Evolutionary conservation across 2,888 invertebrate genomes (phyloP).

Genomic region (Spodoptera picta): DNA sequence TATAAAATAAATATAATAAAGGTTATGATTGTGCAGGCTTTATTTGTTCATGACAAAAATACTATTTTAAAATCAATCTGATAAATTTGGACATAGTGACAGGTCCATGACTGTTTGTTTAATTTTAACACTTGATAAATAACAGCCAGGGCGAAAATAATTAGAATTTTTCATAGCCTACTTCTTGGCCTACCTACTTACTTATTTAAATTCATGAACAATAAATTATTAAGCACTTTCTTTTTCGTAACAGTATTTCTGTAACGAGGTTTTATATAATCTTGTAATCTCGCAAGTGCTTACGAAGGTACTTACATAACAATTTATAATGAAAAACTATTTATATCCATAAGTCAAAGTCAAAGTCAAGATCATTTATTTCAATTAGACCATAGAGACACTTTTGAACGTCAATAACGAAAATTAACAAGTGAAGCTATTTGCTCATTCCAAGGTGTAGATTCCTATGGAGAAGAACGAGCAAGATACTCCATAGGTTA

Average conservation of each 20-base stretch:
- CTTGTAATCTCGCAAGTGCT: too few species aligned
- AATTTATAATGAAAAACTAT: too few species aligned
- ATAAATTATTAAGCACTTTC: slow-evolving; percentile 4
- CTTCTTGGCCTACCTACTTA: neutral
- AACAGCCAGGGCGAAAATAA: slow-evolving; percentile 42
- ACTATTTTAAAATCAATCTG: slow-evolving; percentile 63
- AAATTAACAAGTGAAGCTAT: too few species aligned
- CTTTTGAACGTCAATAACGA: too few species aligned
- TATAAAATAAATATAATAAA: slow-evolving; percentile 47
- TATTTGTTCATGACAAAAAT: slow-evolving; percentile 67
- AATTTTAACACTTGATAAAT: slow-evolving; percentile 27
- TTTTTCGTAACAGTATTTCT: neutral
- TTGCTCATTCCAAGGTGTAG: too few species aligned
- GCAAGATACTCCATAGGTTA: too few species aligned
- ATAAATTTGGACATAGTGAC: slow-evolving; percentile 72
- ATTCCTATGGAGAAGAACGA: too few species aligned
- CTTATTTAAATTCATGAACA: slow-evolving; percentile 15
- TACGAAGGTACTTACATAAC: too few species aligned
- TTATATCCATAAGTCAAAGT: too few species aligned
- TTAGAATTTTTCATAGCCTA: slow-evolving; percentile 3
- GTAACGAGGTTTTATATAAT: too few species aligned
- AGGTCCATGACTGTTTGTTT: slow-evolving; percentile 51
- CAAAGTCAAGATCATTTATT: too few species aligned
- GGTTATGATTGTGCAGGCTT: slow-evolving; percentile 51
- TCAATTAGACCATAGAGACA: too few species aligned